Conservation (phyloP, 1,140 invertebrate species). For the Mylabris phalerata region DNA sequence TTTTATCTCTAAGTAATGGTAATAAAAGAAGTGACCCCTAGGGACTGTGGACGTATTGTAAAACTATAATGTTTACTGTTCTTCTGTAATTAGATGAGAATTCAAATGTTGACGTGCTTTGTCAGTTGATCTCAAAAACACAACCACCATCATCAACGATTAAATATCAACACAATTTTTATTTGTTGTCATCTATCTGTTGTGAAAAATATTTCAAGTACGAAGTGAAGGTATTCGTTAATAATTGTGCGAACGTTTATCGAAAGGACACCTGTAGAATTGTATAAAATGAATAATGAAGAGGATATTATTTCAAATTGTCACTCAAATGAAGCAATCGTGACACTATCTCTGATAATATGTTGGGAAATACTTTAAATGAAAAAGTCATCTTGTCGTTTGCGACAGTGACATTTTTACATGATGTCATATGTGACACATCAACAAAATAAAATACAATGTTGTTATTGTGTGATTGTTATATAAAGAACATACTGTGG, state of each 20-base stretch:
- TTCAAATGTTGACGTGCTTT: constrained; percentile 29
- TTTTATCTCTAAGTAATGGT: constrained; percentile 42
- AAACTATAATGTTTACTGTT: constrained; percentile 33
- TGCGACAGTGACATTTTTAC: constrained; percentile 30
- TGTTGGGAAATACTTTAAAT: constrained; percentile 8
- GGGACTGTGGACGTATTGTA: constrained; percentile 29
- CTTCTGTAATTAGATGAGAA: constrained; percentile 27
- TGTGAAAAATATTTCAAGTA: too few relatives aligned
- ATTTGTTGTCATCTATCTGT: too few relatives aligned
- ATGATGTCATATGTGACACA: constrained; percentile 33
- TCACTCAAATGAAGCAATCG: constrained; percentile 9
- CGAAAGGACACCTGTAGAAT: not conserved
- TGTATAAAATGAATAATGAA: not conserved
- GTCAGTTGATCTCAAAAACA: not conserved
- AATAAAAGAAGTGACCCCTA: constrained; percentile 39
- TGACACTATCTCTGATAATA: constrained; percentile 12
- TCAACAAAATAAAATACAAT: constrained; percentile 33
- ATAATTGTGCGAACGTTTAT: too few relatives aligned
- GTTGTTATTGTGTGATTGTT: constrained; percentile 24
- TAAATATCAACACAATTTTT: too few relatives aligned
- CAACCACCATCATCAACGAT: too few relatives aligned
- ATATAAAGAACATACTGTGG: constrained; percentile 29
- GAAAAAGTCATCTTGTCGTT: constrained; percentile 17
- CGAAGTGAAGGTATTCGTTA: too few relatives aligned
- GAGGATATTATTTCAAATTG: constrained; percentile 10